A percentile compares a stretch with the other conserved stretches of the same genome.
These are phyloP conservation scores for Macheiramphus alcinus DNA, from an alignment of 2,113 vertebrate species.

Conservation along the genomic window DNA sequence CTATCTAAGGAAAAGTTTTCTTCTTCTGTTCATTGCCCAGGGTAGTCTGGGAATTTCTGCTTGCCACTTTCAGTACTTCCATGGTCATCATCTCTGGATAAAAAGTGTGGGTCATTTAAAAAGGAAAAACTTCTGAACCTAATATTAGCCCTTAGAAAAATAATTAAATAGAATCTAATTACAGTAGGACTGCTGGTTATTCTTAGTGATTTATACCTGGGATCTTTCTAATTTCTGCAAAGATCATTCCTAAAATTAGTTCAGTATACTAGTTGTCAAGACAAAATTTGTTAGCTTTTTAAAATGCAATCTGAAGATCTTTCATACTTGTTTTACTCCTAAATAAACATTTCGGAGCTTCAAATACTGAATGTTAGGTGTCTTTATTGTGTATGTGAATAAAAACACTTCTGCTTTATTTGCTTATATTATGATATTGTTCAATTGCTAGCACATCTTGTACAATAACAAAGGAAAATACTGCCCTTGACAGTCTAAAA, in stretches of 20 bases:
- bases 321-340: not conserved
- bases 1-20: not conserved
- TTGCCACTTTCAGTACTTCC: not conserved
- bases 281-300: not conserved
- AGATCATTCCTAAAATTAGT: not conserved
- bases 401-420: not conserved
- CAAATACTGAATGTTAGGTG: not conserved
- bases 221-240: not conserved
- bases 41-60: not conserved
- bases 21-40: not conserved
- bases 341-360: not conserved
- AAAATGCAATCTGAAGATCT: not conserved
- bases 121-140: not conserved
- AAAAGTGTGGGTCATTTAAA: not conserved
- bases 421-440: not conserved
- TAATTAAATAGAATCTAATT: not conserved
- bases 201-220: not conserved
- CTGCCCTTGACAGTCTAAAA: not conserved
- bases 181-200: not conserved
- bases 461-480: conserved; percentile 35
- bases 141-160: not conserved
- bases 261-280: not conserved
- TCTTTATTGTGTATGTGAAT: not conserved
- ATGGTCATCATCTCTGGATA: not conserved
- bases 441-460: not conserved